Conservation (phyloP, 2,797 vertebrate genomes). For the Champsocephalus gunnari region DNA sequence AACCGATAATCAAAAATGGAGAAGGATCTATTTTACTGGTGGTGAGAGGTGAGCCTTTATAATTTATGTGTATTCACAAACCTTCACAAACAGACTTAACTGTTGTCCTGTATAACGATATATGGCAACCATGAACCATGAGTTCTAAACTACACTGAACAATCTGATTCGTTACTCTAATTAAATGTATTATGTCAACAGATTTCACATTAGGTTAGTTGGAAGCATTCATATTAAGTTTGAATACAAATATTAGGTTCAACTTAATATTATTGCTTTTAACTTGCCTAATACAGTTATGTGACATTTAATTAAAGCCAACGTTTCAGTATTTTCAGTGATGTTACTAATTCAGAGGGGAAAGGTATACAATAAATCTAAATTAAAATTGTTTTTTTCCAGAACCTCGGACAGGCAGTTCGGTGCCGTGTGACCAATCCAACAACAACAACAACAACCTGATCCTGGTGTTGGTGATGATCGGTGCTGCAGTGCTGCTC, state of each 20-base stretch:
- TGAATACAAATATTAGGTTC: no score
- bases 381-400: no score
- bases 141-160: no score
- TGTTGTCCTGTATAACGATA: background rate
- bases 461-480: constrained; percentile 19
- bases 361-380: background rate
- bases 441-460: background rate
- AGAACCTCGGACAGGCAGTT: background rate
- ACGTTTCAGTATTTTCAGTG: no score
- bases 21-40: constrained; percentile 56
- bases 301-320: no score
- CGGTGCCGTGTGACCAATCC: background rate
- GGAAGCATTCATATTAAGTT: no score
- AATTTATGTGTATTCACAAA: background rate
- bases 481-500: constrained; percentile 43
- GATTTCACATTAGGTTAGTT: no score
- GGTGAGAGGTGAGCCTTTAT: constrained; percentile 57
- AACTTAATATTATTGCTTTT: no score
- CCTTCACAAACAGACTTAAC: background rate
- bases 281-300: no score
- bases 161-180: no score
- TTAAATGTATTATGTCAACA: no score
- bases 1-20: fast-evolving
- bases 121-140: background rate
- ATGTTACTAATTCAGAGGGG: background rate